Conservation (phyloP, 2,797 vertebrate genomes). For the Pangasius krempfi region DNA sequence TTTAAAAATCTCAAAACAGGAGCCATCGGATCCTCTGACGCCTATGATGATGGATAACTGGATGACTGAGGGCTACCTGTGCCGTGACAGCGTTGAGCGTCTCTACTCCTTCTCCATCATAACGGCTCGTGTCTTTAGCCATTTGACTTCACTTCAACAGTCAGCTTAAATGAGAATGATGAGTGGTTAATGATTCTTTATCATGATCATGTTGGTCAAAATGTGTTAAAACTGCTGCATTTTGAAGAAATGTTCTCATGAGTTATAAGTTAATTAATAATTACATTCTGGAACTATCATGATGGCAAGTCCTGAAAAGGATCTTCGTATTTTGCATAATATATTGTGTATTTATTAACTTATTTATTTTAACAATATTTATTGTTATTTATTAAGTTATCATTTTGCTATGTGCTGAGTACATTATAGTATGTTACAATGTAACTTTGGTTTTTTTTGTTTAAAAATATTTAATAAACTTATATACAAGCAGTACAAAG, state of each 20-base stretch:
- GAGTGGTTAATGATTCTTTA: background rate
- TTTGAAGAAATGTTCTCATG: constrained; percentile 44
- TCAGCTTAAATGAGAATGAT: constrained; percentile 29
- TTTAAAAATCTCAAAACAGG: constrained; percentile 22
- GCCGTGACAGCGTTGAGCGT: constrained; percentile 67
- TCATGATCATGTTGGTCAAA: constrained; percentile 70
- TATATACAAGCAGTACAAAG: constrained; percentile 12
- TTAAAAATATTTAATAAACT: constrained; percentile 46
- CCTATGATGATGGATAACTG: fast-evolving
- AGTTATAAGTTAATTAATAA: background rate
- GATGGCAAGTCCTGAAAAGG: constrained; percentile 54
- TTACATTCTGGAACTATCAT: constrained; percentile 4
- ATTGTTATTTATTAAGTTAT: constrained; percentile 53
- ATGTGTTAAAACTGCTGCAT: constrained; percentile 39
- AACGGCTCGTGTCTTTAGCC: constrained; percentile 73
- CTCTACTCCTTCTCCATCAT: constrained; percentile 79
- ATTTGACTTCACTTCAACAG: constrained; percentile 52
- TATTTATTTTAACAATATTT: constrained; percentile 59
- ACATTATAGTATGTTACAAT: constrained; percentile 24
- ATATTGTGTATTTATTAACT: constrained; percentile 64
- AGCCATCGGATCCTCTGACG: background rate
- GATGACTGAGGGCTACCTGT: constrained; percentile 55
- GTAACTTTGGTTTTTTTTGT: constrained; percentile 12
- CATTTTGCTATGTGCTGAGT: constrained; percentile 32
- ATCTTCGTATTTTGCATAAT: constrained; percentile 60